Conservation (phyloP, 37 sponge, comb jelly and placozoan genomes). For the Tethya wilhelma region DNA sequence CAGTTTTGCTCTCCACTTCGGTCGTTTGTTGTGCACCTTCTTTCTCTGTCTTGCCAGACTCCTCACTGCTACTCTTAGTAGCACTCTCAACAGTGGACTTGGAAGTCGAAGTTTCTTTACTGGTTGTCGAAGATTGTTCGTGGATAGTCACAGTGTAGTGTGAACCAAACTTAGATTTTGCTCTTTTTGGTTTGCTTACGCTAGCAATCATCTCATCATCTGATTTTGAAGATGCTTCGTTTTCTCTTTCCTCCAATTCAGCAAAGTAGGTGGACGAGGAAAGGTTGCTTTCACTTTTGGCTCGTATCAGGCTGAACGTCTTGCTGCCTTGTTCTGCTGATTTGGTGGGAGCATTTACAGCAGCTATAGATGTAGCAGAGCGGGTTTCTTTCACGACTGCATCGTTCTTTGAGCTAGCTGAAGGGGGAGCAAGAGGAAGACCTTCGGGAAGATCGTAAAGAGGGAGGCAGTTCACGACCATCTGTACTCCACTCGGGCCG, state of each 20-base stretch:
- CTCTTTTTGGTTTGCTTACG: no score
- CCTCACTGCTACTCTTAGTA: not conserved
- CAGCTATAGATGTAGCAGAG: no score
- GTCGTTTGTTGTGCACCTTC: not conserved
- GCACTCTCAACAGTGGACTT: no score
- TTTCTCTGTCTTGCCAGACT: not conserved
- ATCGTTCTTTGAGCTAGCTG: no score
- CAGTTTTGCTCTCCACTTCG: not conserved
- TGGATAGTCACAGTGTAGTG: no score
- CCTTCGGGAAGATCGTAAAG: constrained; percentile 46
- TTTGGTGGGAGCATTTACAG: no score
- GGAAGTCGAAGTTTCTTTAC: constrained; percentile 3
- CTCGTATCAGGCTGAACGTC: constrained; percentile 5
- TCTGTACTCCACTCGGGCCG: constrained; percentile 61
- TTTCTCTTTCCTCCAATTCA: not conserved
- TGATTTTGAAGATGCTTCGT: not conserved
- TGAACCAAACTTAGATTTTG: no score
- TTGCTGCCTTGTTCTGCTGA: no score
- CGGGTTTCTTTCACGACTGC: no score
- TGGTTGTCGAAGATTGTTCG: not conserved
- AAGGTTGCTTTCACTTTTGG: no score
- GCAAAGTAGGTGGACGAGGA: not conserved
- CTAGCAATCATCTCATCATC: no score
- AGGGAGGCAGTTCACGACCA: constrained; percentile 69
- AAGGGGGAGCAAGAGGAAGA: no score